These are phyloP conservation scores for Temnothorax nylanderi DNA, from an alignment of 1,140 invertebrate genomes.

Conservation along the genomic window DNA sequence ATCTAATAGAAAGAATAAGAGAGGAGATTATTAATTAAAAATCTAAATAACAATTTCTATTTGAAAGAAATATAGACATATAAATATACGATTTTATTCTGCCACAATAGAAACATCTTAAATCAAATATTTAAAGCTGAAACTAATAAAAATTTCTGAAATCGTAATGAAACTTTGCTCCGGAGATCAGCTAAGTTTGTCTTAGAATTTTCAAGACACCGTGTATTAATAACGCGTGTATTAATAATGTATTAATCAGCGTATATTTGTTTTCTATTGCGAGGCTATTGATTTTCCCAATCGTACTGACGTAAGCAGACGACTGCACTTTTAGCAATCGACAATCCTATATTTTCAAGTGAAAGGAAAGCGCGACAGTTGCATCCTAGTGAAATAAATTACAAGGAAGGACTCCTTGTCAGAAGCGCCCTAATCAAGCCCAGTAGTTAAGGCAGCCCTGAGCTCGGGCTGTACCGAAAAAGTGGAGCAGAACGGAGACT, in stretches of 20 bases:
- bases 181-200: neutral
- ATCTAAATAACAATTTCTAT: neutral
- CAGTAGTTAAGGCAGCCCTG: slow-evolving; percentile 9
- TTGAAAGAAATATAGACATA: neutral
- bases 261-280: neutral
- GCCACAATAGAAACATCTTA: neutral
- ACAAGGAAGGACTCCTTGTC: neutral
- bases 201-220: neutral
- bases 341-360: neutral
- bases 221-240: neutral
- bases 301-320: neutral
- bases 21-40: neutral
- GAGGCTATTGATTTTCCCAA: neutral
- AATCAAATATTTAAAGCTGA: neutral
- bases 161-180: neutral
- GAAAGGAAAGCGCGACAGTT: neutral
- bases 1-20: neutral
- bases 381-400: neutral
- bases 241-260: neutral
- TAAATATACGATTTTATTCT: neutral
- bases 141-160: neutral
- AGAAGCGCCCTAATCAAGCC: neutral
- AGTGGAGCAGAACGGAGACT: slow-evolving; percentile 15
- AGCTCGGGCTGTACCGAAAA: slow-evolving; percentile 20
- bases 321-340: neutral